These are phyloP conservation scores for Morelia viridis DNA, from an alignment of 2,797 vertebrate genomes.

Conservation along the genomic window DNA sequence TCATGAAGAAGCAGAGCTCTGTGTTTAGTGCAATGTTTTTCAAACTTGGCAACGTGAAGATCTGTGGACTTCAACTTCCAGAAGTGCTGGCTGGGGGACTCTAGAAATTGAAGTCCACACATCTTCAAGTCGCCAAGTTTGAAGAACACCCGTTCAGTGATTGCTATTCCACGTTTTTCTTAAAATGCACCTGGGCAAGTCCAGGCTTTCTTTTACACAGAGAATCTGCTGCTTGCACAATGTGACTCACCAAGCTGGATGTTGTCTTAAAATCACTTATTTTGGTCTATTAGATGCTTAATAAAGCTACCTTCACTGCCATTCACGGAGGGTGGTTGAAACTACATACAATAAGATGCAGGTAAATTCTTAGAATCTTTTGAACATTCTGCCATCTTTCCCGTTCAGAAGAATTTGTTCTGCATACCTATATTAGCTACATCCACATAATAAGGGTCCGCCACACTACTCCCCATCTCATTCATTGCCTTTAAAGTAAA, in stretches of 20 bases:
- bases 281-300: not conserved
- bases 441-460: constrained; percentile 83
- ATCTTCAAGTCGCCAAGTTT: no score
- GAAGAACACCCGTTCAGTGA: no score
- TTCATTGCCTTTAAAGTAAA: constrained; percentile 89
- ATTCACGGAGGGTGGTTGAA: no score
- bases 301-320: not conserved
- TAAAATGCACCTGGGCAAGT: not conserved
- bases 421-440: constrained; percentile 87
- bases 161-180: no score
- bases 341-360: not conserved
- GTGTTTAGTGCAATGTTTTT: no score
- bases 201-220: not conserved
- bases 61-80: no score
- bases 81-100: no score
- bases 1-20: no score
- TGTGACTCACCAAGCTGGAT: not conserved
- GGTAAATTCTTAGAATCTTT: constrained; percentile 1
- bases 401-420: not conserved
- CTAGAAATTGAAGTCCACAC: no score
- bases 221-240: not conserved
- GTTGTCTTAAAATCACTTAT: not conserved
- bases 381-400: constrained; percentile 11
- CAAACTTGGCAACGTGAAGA: no score
- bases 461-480: constrained; percentile 79